Percentiles rank a stretch among this genome's conserved stretches.
Evolutionary conservation across 2,113 vertebrate species (phyloP).

Genomic region (Hydrolagus affinis): DNA sequence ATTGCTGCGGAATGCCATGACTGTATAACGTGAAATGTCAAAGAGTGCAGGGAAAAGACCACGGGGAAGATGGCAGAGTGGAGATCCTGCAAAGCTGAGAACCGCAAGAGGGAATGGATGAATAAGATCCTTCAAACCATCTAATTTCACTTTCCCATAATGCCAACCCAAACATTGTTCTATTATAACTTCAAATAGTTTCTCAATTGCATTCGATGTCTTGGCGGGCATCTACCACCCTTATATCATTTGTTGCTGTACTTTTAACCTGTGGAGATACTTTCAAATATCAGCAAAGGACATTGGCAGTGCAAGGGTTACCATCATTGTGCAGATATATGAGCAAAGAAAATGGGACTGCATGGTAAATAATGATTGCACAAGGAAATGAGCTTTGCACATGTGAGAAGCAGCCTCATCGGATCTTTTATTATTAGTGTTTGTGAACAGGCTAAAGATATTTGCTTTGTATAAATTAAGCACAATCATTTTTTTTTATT

Average conservation of each 20-base stretch:
- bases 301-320: background rate
- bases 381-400: conserved; percentile 26
- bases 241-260: background rate
- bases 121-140: too few relatives aligned
- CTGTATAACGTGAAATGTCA: too few relatives aligned
- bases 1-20: too few relatives aligned
- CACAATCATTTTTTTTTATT: conserved; percentile 28
- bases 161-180: too few relatives aligned
- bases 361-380: background rate
- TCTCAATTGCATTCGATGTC: too few relatives aligned
- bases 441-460: conserved; percentile 7
- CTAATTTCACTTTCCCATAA: too few relatives aligned
- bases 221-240: too few relatives aligned
- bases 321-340: background rate
- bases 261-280: background rate
- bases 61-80: too few relatives aligned
- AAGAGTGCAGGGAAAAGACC: too few relatives aligned
- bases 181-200: too few relatives aligned
- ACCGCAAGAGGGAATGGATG: too few relatives aligned
- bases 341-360: background rate
- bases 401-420: conserved; percentile 15
- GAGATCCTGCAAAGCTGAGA: too few relatives aligned
- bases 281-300: background rate
- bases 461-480: conserved; percentile 29
- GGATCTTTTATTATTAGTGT: conserved; percentile 19